Percentiles rank a stretch among this genome's conserved stretches.
phyloP scores from a whole-genome alignment of 1,140 invertebrate genomes.

The Temnothorax longispinosus region DNA sequence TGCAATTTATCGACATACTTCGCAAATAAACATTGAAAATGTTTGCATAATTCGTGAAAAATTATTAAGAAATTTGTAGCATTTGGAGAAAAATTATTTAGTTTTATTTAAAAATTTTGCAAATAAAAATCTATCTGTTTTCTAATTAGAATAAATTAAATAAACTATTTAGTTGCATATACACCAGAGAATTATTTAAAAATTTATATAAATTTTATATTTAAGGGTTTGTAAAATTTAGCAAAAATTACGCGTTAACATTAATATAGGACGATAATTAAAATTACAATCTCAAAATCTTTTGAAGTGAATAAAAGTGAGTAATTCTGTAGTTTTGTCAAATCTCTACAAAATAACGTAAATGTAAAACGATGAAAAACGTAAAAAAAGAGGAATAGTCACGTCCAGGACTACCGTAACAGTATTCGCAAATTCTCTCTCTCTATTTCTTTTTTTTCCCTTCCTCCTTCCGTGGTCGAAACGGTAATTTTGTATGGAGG shows the following conservation, averaged over 20 bases:
- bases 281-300: neutral
- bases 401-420: neutral
- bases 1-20: constrained; percentile 1
- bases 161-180: neutral
- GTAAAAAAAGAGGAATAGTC: neutral
- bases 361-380: neutral
- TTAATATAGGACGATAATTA: neutral
- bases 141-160: neutral
- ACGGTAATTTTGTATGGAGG: constrained; percentile 43
- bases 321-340: neutral
- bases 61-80: constrained; percentile 20
- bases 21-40: neutral
- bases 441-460: neutral
- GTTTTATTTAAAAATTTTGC: neutral
- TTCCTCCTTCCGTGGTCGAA: neutral
- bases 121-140: neutral
- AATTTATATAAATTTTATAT: no score
- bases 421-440: neutral
- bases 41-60: constrained; percentile 13
- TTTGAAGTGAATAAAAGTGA: neutral
- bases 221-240: neutral
- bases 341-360: neutral
- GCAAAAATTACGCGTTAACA: no score
- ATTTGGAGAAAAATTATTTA: neutral
- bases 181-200: neutral